Base-by-base conservation (phyloP, 2,888 invertebrate species). In the Aleiodes leptofemur region DNA sequence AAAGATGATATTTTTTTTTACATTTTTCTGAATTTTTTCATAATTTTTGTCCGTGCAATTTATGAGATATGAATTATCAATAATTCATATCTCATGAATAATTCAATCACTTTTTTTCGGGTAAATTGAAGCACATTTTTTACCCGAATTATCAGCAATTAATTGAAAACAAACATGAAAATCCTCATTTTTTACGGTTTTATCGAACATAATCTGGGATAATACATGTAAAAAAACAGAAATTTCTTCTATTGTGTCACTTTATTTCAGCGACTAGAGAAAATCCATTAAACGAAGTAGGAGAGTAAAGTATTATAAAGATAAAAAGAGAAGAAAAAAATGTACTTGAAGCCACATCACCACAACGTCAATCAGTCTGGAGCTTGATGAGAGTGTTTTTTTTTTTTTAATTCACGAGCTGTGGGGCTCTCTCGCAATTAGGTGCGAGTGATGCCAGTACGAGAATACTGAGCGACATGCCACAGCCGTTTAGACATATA, bases 341-440 rank as follows among this genome's bases (percentile, higher is more conserved):
- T 34, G 57, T 50, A 48, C 53, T 51, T 48, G 59, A 59, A 71
- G 59, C 57, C 51, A 51, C 59, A 50, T 50, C 71, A 64, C 64
- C 64, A 48, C 59, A 59, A 71, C 61, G 71, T 71, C 71, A 71
- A 71, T 71, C 71, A 71, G 31, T 51, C 50, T 23, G 38, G 48
- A 23, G 48, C 59, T 59, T 71, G 70, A 71, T 71, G 71, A 71
- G 71, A 71, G 61, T 71, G 51, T 71, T 71, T 43, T 71, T 43
- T 71, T 71, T 71, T 71, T 43, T 71, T 71, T 71, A 61, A 71
- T 71, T 71, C 71, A 71, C 57, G 59, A 59, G 71, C 48, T 71
- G 23, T 71, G 23, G 23, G 59, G 31, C 43, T 64, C 64, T 48
- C 71, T 71, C 59, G 71, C 71, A 71, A 71, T 71, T 71, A 71